phyloP scores from a whole-genome alignment of 2,888 invertebrate genomes.

The Cristatella mucedo region DNA sequence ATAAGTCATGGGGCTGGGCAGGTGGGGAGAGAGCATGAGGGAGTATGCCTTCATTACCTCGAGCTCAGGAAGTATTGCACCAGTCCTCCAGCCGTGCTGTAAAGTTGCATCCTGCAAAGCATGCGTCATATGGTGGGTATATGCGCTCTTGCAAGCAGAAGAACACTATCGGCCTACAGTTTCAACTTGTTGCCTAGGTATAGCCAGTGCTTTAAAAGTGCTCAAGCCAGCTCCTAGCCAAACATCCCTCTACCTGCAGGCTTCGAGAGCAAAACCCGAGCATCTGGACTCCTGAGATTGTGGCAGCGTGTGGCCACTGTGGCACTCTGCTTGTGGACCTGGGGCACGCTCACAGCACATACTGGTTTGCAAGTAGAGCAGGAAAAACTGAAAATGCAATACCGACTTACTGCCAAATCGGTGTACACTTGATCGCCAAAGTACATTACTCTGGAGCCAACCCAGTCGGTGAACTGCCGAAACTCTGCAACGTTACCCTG shows the following conservation, averaged over 20 bases:
- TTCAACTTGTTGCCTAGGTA: too few species aligned
- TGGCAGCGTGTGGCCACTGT: too few species aligned
- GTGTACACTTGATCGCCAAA: conserved; percentile 97
- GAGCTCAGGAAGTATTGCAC: conserved; percentile 86
- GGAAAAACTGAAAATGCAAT: neutral
- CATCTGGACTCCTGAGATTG: too few species aligned
- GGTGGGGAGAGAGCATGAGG: too few species aligned
- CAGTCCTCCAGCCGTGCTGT: conserved; percentile 91
- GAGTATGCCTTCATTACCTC: conserved; percentile 48
- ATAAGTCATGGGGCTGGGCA: too few species aligned
- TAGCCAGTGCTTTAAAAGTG: too few species aligned
- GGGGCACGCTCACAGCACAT: too few species aligned
- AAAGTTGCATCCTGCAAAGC: conserved; percentile 60
- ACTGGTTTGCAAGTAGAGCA: too few species aligned
- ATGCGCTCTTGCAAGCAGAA: neutral
- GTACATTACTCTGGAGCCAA: conserved; percentile 75
- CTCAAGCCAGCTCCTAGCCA: too few species aligned
- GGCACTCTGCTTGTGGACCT: too few species aligned
- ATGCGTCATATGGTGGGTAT: conserved; percentile 2
- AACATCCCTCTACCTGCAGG: too few species aligned
- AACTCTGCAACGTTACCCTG: conserved; percentile 82
- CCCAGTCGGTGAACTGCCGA: conserved; percentile 79
- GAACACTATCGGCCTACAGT: neutral
- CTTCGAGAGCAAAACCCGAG: too few species aligned
- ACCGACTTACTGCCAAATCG: conserved; percentile 57